phyloP scores from a whole-genome alignment of 2,888 invertebrate species.

The Trichacis sp. region DNA sequence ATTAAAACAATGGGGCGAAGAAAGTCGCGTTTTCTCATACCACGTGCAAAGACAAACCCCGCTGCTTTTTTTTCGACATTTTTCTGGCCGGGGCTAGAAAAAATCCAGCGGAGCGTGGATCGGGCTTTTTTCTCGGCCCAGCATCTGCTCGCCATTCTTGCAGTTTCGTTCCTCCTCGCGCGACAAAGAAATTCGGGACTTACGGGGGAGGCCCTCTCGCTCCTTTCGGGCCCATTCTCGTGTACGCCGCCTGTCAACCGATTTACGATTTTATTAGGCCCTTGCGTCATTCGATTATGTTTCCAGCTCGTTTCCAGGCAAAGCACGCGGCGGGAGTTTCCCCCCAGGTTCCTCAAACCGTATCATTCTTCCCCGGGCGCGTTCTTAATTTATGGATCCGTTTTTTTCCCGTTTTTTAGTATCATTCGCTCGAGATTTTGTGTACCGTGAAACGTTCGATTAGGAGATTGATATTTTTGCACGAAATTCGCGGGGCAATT shows the following conservation, averaged over 20 bases:
- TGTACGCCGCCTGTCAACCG: slow-evolving; percentile 61
- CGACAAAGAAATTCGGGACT: slow-evolving; percentile 57
- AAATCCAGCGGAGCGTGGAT: slow-evolving; percentile 53
- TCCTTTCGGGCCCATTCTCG: slow-evolving; percentile 10
- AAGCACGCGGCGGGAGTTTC: slow-evolving; percentile 14
- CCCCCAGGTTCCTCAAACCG: slow-evolving; percentile 2
- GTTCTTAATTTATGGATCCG: slow-evolving; percentile 20
- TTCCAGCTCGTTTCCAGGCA: slow-evolving; percentile 33
- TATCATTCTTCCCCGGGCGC: slow-evolving; percentile 4
- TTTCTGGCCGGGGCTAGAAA: slow-evolving; percentile 37
- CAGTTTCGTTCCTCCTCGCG: slow-evolving; percentile 46
- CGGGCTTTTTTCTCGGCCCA: slow-evolving; percentile 32
- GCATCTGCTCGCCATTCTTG: slow-evolving; percentile 57
- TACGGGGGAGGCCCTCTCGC: slow-evolving; percentile 57
- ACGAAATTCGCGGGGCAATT: too few relatives aligned
- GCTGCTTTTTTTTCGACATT: background rate
- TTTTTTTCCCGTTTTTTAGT: background rate
- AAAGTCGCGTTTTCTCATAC: background rate
- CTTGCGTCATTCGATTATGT: slow-evolving; percentile 65
- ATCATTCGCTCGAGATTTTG: too few relatives aligned
- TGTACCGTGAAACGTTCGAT: too few relatives aligned
- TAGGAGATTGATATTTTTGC: too few relatives aligned
- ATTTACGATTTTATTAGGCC: slow-evolving; percentile 68
- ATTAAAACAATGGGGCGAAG: slow-evolving; percentile 22
- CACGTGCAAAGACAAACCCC: background rate